Conservation (phyloP, 2,113 vertebrate genomes). For the Takifugu flavidus region DNA sequence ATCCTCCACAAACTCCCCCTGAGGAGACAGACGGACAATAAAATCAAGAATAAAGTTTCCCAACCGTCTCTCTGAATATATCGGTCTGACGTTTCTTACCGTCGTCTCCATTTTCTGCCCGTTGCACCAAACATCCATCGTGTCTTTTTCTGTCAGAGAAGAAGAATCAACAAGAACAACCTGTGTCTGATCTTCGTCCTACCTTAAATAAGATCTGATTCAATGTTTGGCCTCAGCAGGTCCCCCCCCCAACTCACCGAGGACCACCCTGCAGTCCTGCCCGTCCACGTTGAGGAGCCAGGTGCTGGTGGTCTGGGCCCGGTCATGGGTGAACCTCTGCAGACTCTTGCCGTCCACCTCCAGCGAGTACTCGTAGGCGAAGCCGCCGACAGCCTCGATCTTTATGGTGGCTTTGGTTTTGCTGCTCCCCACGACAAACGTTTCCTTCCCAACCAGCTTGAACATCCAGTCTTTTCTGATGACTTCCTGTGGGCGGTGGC, state of each 20-base stretch:
- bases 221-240: not conserved
- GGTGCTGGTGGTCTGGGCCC: constrained; percentile 84
- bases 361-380: constrained; percentile 92
- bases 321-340: constrained; percentile 84
- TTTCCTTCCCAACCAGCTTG: constrained; percentile 93
- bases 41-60: not conserved
- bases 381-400: constrained; percentile 88
- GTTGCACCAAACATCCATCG: constrained; percentile 96
- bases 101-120: constrained; percentile 88
- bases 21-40: not conserved
- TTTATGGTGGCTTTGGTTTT: constrained; percentile 85
- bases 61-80: not conserved
- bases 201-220: not conserved
- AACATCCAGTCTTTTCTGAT: constrained; percentile 96
- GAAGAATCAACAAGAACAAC: not conserved
- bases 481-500: constrained; percentile 76
- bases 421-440: constrained; percentile 81
- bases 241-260: constrained; percentile 76
- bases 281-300: constrained; percentile 85
- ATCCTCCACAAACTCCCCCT: constrained; percentile 96
- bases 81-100: constrained; percentile 64
- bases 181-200: not conserved
- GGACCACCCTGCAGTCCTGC: constrained; percentile 82
- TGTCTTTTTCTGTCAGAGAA: constrained; percentile 85
- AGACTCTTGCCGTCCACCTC: constrained; percentile 88